Evolutionary conservation across 2,113 vertebrate genomes (phyloP).

Genomic region (Silurus glanis): DNA sequence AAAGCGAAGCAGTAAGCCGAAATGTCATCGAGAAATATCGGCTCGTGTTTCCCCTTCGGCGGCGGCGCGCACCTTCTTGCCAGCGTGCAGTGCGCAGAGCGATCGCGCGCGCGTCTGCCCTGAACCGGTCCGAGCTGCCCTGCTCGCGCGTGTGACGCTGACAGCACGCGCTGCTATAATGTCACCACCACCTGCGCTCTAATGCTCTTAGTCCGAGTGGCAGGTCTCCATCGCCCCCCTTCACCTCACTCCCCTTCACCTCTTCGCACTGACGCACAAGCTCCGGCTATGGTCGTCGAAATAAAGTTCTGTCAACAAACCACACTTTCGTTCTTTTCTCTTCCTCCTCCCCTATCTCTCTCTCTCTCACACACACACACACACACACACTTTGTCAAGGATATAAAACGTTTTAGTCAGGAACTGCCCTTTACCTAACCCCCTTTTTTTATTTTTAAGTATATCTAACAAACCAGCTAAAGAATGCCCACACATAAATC

Average conservation of each 20-base stretch:
- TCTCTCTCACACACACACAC: neutral
- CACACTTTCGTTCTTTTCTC: neutral
- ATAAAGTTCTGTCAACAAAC: neutral
- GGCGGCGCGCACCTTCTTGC: conserved; percentile 36
- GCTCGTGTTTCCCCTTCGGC: neutral
- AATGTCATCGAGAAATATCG: neutral
- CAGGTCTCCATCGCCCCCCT: neutral
- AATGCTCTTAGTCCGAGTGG: conserved; percentile 58
- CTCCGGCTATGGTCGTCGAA: neutral
- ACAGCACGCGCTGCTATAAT: conserved; percentile 57
- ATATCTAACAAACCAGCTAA: too few species aligned
- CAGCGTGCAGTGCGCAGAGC: conserved; percentile 18
- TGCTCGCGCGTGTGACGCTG: conserved; percentile 61
- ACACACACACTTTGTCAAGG: neutral
- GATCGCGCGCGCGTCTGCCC: conserved; percentile 43
- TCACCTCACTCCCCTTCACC: neutral
- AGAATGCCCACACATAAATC: neutral
- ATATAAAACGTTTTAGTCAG: neutral
- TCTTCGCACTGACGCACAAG: too few species aligned
- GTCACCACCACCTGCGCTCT: conserved; percentile 62
- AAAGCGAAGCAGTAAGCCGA: neutral
- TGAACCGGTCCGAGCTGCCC: conserved; percentile 59
- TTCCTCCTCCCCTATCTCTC: neutral
- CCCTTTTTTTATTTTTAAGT: too few species aligned
- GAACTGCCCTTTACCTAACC: neutral